Evolutionary conservation across 2,888 invertebrate species (phyloP).

Genomic region (Rhimphoctona megacephalus): DNA sequence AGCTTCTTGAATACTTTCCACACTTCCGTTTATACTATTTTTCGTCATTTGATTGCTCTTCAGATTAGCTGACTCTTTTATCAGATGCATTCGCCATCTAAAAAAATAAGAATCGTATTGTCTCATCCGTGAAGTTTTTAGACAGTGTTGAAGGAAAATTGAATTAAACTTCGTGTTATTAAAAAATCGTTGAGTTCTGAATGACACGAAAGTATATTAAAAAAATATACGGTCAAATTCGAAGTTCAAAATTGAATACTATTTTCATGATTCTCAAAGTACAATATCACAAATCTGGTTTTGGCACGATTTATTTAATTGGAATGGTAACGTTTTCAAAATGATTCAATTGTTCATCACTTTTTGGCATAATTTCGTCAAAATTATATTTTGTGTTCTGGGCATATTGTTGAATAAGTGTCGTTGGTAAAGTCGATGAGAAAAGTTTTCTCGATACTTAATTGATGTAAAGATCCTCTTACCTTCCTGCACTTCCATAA

Average conservation of each 20-base stretch:
- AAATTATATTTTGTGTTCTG: no score
- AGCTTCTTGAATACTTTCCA: slow-evolving; percentile 56
- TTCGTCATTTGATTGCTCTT: slow-evolving; percentile 51
- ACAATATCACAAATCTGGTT: no score
- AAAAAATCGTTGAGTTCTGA: not conserved
- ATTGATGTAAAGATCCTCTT: not conserved
- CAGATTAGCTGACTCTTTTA: slow-evolving; percentile 72
- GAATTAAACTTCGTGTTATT: not conserved
- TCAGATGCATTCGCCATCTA: slow-evolving; percentile 81
- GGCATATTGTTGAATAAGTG: no score
- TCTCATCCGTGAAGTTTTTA: not conserved
- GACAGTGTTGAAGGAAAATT: not conserved
- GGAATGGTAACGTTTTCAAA: no score
- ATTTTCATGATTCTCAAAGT: no score
- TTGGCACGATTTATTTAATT: no score
- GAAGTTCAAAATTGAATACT: no score
- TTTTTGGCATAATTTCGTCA: no score
- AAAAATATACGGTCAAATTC: no score
- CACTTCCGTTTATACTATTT: slow-evolving; percentile 56
- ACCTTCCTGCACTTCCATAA: slow-evolving; percentile 70
- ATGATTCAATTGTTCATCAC: no score
- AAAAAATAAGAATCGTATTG: not conserved
- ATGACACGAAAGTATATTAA: not conserved
- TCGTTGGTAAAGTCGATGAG: not conserved
- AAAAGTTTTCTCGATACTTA: not conserved